Base-by-base conservation (phyloP, 1,140 invertebrate species). In the Papilio polyxenes region DNA sequence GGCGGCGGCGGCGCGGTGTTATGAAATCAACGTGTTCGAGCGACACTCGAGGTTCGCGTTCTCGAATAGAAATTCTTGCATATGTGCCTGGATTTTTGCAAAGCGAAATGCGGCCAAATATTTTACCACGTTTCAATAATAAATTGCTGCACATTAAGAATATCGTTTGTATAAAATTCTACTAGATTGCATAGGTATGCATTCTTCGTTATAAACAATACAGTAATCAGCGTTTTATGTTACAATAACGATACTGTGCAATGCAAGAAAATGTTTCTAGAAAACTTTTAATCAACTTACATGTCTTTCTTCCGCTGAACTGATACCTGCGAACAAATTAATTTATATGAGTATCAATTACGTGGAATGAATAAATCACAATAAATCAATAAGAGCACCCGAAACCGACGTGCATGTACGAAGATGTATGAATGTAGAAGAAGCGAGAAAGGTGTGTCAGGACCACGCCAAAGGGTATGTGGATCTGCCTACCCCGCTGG, bases 261-360 rank as follows among this genome's bases (percentile, higher is more conserved):
- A 75, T 48, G 15, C 4, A n/a, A 31, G 20, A 75, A 72, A 4
- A 37, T 72, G 23, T 13, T 72, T 72, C n/a, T 44, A 31, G 2
- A 75, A 48, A n/a, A 75, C 8, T 48, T 11, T 17, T 11, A 20
- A n/a, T 72, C 83, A 95, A 96, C 96, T 96, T 90, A 96, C 96
- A 95, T 96, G 96, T 95, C 96, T 95, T 91, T 96, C 96, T 88
- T 96, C 96, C 53, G 96, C 95, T 77, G 96, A 95, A 91, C 96
- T 96, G 87, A 96, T 94, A 94, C 96, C 96, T 96, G 95, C n/a
- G 95, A 96, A 93, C 93, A 88, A 95, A 44, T 75, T 31, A 72
- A 72, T 31, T 72, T 7, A 44, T 44, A 23, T 23, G 6, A 74
- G 59, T 62, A 74, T 40, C 20, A 15, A 37, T 31, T 37, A 69